These are phyloP conservation scores for Eubasilissa regina DNA, from an alignment of 1,140 invertebrate genomes.

Conservation along the genomic window DNA sequence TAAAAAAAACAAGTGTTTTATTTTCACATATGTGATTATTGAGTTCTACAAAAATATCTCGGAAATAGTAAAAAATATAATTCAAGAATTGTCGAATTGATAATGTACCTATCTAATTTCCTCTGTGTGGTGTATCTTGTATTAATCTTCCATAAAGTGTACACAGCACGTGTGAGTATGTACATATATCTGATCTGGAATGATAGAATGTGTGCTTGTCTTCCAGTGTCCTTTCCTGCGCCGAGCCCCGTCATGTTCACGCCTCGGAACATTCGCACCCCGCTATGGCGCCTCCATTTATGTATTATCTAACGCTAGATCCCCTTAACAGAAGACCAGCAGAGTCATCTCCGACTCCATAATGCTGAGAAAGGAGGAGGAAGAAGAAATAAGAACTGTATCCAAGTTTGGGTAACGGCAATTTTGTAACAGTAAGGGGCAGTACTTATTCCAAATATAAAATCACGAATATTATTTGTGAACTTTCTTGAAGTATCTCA, in stretches of 20 bases:
- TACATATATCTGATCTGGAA: too few relatives aligned
- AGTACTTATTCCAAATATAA: neutral
- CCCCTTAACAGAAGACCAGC: constrained; percentile 3
- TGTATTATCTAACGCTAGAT: constrained; percentile 33
- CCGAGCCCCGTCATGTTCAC: constrained; percentile 18
- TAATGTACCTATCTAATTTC: too few relatives aligned
- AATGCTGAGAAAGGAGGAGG: constrained; percentile 1
- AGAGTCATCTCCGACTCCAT: neutral
- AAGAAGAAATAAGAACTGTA: neutral
- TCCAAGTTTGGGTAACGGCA: constrained; percentile 5
- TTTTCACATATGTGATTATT: too few relatives aligned
- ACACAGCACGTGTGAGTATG: too few relatives aligned
- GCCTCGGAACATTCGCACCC: neutral
- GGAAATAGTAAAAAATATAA: too few relatives aligned
- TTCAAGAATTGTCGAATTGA: too few relatives aligned
- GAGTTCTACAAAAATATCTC: too few relatives aligned
- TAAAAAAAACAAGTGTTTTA: too few relatives aligned
- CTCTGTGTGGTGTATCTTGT: too few relatives aligned
- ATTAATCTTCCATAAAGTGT: too few relatives aligned
- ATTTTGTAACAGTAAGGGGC: neutral
- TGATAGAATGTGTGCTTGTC: neutral
- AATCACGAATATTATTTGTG: too few relatives aligned
- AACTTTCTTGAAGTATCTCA: too few relatives aligned
- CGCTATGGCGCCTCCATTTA: constrained; percentile 13
- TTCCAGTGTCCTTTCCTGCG: neutral